Base-by-base conservation (phyloP, 2,888 invertebrate genomes). In the Stenoptilia bipunctidactyla region DNA sequence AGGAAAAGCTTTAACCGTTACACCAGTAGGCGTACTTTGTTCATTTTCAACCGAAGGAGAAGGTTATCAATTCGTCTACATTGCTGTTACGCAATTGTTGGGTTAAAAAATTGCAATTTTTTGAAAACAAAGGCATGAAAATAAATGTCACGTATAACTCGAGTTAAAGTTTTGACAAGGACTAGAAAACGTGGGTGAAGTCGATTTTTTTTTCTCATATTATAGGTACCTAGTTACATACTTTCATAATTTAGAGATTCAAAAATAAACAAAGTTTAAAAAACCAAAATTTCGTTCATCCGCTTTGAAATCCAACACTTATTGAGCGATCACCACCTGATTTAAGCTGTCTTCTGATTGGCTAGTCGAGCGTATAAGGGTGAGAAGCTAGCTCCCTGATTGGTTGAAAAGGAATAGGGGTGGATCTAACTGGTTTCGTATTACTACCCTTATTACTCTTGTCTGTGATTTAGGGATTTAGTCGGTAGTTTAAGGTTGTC, bases 381-480 rank as follows among this genome's bases (percentile, higher is more conserved):
- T 76, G 72, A 68, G 69, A 44, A 47, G 33, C 40, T 44, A 13
- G 36, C 38, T 30, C 38, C 47, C 43, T 49, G 53, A 73, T 74
- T 76, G 74, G 76, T 44, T 15, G 51, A 36, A 10, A 6, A 13
- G 14, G 15, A 41, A 48, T 53, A 63, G 69, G 74, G 77, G 70
- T 68, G 74, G 60, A 44, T 40, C 43, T 15, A 41, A 50, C 45
- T 39, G 58, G 66, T 66, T 48, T 74, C 71, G 44, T 43, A 54
- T 74, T 69, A 54, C 76, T 53, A 56, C 59, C 61, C 61, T 66
- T 72, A 72, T 66, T 72, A 73, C 66, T 20, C 56, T 51, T 54
- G 56, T 53, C 47, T 62, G 68, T 73, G 74, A 74, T 76, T 74
- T 73, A 71, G 50, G 56, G 64, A 60, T 63, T 65, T 51, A 3